phyloP scores from a whole-genome alignment of 2,113 vertebrate species.

The Aplodontia rufa region DNA sequence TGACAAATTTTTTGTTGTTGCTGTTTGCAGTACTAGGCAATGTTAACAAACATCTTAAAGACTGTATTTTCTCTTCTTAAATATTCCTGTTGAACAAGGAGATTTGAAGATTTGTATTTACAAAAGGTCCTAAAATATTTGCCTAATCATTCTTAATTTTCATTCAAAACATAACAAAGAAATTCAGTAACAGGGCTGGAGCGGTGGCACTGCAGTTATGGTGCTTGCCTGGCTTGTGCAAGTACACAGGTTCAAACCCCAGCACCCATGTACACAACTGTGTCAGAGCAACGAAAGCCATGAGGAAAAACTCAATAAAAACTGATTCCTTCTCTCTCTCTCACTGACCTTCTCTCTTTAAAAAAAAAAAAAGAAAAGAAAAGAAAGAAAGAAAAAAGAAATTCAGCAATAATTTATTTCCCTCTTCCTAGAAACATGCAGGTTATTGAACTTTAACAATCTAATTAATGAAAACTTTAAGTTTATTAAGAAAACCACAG shows the following conservation, averaged over 20 bases:
- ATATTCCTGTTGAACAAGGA: not conserved
- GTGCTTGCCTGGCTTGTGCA: no score
- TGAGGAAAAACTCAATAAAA: no score
- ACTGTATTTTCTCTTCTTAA: not conserved
- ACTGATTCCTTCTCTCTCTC: no score
- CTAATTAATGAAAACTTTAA: not conserved
- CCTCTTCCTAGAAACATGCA: not conserved
- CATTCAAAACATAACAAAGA: not conserved
- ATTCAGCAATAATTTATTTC: not conserved
- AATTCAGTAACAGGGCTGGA: no score
- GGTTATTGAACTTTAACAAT: not conserved
- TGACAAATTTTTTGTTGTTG: not conserved
- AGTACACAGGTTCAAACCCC: no score
- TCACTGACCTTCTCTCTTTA: no score
- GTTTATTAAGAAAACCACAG: not conserved
- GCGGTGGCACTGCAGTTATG: no score
- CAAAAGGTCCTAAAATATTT: not conserved
- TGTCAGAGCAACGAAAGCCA: no score
- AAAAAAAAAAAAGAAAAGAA: no score
- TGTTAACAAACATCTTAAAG: not conserved
- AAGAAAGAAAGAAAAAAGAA: not conserved
- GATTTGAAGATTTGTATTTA: not conserved
- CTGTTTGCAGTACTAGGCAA: not conserved
- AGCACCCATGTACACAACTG: no score
- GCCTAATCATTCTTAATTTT: slow-evolving; percentile 20